Base-by-base conservation (phyloP, 1,140 invertebrate species). In the Diploscapter pachys region DNA sequence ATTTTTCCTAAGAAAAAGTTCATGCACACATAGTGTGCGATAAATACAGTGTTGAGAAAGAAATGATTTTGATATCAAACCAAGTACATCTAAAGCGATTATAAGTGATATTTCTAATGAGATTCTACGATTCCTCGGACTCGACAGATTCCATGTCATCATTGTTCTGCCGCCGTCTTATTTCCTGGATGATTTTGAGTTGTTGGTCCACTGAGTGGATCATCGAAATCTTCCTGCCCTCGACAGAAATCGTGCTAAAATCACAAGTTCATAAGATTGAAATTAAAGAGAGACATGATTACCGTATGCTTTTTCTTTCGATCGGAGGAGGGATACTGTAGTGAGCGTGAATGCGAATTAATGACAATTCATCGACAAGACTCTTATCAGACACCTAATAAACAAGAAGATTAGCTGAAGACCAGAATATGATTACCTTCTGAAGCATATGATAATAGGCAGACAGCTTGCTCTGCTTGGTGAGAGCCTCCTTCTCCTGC, bases 251-350 rank as follows among this genome's bases (percentile, higher is more conserved):
- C 4, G 73, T 74, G 55, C 73, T 64, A 55, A 31, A 31, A 31
- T 31, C 31, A 31, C 31, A 31, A 31, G 31, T 31, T 31, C 31
- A 31, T 31, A 31, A 31, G 31, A 31, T 31, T 31, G 31, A 31
- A 31, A 31, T 31, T 31, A 31, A 31, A 31, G 31, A 31, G 31
- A 31, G 31, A 31, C 31, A 31, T 31, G 31, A 31, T 31, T 31
- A 31, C 31, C 31, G 31, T 31, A 31, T 31, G 31, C 31, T 74
- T 52, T 61, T 59, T 53, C 72, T 49, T 53, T 74, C 72, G 3
- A 11, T 13, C 4, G 65, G 54, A 13, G 64, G 66, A 11, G 72
- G 54, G n/a, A 74, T 69, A 64, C 72, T 74, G 65, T 74, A 74
- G 31, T 74, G 64, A 11, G 72, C 72, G 4, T 57, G n/a, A 2